Base-by-base conservation (phyloP, 2,113 vertebrate species). In the Emydura subglobosa region DNA sequence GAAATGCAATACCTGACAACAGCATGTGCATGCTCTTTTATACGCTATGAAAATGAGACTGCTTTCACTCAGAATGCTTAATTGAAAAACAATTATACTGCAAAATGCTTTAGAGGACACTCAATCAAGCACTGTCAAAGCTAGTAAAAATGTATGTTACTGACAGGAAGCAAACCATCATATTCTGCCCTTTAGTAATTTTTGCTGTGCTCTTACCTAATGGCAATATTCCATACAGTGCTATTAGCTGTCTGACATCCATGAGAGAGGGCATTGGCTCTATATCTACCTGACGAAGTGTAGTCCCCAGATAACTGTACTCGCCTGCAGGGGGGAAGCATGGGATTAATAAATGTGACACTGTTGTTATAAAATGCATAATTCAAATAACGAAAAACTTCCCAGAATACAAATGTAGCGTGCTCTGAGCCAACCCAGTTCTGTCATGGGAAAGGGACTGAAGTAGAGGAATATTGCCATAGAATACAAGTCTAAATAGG, bases 211-310 rank as follows among this genome's bases (percentile, higher is more conserved):
- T 94, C 97, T 98, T 96, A 99, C 99, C 99, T 93, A 99, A 95
- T 1, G 99, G 99, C 95, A 99, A 6, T 88, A 99, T 93, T 74
- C 98, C 99, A 0, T 99, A 99, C 31, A 99, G 96, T 0, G 98
- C 76, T 59, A 99, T 87, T 7, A 99, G 98, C 97, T 99, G 99
- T 3, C 98, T 97, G 89, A 99, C 97, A 3, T 99, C 98, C 24
- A 97, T 97, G 2, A 98, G 98, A 3, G 99, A 99, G 61, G 99
- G 99, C 99, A 98, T 84, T 54, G 99, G 99, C 81, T 99, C 98
- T 49, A 95, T 80, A 11, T 97, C 93, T 13, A 87, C 54, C 88
- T 98, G 98, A 16, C 89, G 98, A 10, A 98, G 98, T 0, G 94
- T 94, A 2, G 97, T 98, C 24, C 98, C 98, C 98, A 99, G 86